Base-by-base conservation (phyloP, 1,140 invertebrate species). In the Pseudomyrmex concolor region DNA sequence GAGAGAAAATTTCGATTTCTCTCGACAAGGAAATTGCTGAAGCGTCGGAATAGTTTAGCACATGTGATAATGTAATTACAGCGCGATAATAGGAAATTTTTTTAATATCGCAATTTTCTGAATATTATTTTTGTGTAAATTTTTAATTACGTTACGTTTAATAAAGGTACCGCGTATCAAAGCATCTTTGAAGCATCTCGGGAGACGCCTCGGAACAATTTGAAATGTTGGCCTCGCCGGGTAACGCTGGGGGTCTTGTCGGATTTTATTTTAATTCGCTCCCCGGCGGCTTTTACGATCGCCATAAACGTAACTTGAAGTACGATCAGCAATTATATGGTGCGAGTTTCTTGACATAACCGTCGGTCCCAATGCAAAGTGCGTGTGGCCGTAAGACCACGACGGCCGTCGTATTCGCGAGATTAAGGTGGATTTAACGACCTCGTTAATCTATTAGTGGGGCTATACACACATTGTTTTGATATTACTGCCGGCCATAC, bases 391-490 rank as follows among this genome's bases (percentile, higher is more conserved):
- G 66, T 72, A 55, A 63, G 34, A 34, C 5, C 5, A 50, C 63
- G 7, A 5, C 13, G 48, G 45, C 19, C 43, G 67, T 62, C 67
- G 71, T 70, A 86, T 83, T 83, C 78, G 59, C 72, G 78, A 83
- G 84, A 87, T 87, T 87, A 87, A 83, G 66, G 55, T 43, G 45
- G 70, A 48, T 87, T 87, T 87, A 87, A 87, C 71, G 70, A 67
- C 7, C 84, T 86, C 77, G 84, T 86, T 86, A 83, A 86, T 86
- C 54, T 77, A 86, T 86, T 86, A 86, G 64, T 17, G 48, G 57
- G 48, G 57, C 48, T 72, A 13, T 74, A 74, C 17, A 13, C 63
- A 74, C 17, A 63, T 22, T 48, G 25, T 63, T 59, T 59, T n/a
- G 51, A 83, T 83, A 76, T 76, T 74, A 45, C 55, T 5, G n/a